These are phyloP conservation scores for Rhizoglyphus robini DNA, from an alignment of 1,140 invertebrate species.

Conservation along the genomic window DNA sequence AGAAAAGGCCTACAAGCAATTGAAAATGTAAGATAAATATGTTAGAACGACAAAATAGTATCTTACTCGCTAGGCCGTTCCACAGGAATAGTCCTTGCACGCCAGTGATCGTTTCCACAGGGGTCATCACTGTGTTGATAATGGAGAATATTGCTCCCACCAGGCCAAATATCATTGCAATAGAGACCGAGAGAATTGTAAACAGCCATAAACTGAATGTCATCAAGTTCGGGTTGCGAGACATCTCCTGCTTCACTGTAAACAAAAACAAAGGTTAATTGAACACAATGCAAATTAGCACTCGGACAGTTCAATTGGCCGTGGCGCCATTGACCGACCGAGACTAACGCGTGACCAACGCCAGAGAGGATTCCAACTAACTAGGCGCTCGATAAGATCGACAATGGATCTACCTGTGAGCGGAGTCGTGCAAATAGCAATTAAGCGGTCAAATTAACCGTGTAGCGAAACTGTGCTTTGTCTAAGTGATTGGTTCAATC, in stretches of 20 bases:
- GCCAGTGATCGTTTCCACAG: constrained; percentile 53
- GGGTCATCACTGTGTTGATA: constrained; percentile 58
- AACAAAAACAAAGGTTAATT: constrained; percentile 5
- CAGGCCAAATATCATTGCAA: constrained; percentile 49
- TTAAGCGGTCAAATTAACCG: background rate
- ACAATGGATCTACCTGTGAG: too few species aligned
- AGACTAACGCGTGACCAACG: too few species aligned
- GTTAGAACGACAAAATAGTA: background rate
- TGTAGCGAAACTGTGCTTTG: background rate
- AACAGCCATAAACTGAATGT: constrained; percentile 54
- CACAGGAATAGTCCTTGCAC: constrained; percentile 63
- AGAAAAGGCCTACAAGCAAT: constrained; percentile 50
- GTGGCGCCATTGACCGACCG: too few species aligned
- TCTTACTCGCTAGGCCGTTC: constrained; percentile 57
- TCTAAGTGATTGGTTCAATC: background rate
- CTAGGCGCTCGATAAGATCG: too few species aligned
- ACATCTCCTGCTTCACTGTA: constrained; percentile 46
- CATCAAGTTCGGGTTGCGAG: constrained; percentile 49
- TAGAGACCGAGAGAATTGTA: constrained; percentile 48
- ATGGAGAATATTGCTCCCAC: constrained; percentile 56
- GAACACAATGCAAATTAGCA: background rate
- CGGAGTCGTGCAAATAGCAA: background rate
- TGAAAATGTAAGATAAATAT: background rate
- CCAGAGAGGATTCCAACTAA: too few species aligned
- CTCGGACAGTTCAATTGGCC: background rate